Evolutionary conservation across 2,113 vertebrate species (phyloP).

Genomic region (Sphaerodactylus townsendi): DNA sequence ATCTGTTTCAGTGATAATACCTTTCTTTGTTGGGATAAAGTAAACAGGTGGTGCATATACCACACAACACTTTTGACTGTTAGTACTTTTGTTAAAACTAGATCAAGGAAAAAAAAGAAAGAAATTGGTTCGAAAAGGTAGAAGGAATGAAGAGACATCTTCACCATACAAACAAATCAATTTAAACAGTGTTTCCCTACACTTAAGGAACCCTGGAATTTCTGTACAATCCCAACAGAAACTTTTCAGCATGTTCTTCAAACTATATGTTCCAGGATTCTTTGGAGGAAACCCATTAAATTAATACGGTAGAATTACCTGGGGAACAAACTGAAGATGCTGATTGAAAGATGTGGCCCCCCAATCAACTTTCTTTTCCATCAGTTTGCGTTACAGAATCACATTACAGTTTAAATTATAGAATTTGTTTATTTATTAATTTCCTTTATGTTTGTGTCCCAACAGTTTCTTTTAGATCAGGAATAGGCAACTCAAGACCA

Average conservation of each 20-base stretch:
- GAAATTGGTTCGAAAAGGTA: background rate
- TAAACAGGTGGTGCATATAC: background rate
- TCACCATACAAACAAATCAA: background rate
- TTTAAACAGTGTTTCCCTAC: background rate
- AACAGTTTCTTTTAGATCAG: too few species aligned
- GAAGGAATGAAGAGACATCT: background rate
- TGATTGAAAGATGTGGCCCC: too few species aligned
- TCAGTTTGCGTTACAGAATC: too few species aligned
- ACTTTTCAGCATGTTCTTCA: background rate
- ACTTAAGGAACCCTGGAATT: background rate
- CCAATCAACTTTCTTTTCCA: background rate
- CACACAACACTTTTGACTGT: background rate
- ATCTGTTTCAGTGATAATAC: background rate
- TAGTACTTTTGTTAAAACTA: background rate
- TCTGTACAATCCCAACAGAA: background rate
- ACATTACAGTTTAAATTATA: too few species aligned
- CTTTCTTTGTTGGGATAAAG: background rate
- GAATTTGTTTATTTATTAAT: too few species aligned
- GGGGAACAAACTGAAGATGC: background rate
- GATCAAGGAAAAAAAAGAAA: background rate
- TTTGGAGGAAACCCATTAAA: background rate
- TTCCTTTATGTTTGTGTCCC: too few species aligned
- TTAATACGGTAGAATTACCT: background rate
- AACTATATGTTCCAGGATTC: background rate
- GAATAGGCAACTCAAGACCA: too few species aligned